Evolutionary conservation across 2,888 invertebrate genomes (phyloP).

Genomic region (Odontocerum albicorne): DNA sequence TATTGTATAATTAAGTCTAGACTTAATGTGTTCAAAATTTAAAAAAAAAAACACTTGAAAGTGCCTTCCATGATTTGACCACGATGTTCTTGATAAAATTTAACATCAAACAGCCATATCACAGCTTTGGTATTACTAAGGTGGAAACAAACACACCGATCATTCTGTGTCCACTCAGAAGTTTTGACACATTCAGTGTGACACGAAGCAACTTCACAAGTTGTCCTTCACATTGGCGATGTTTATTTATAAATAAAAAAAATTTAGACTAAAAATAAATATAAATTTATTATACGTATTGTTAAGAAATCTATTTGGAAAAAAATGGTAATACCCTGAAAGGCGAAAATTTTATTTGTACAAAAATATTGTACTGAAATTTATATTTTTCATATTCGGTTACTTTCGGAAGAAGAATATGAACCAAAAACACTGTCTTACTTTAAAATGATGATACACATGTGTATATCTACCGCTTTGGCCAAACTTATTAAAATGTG

Average conservation of each 20-base stretch:
- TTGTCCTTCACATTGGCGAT: constrained; percentile 37
- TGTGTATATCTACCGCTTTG: constrained; percentile 13
- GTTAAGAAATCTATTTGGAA: constrained; percentile 51
- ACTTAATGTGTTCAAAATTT: constrained; percentile 75
- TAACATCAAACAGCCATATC: constrained; percentile 33
- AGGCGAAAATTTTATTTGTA: constrained; percentile 57
- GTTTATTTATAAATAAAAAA: constrained; percentile 52
- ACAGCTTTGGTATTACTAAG: constrained; percentile 53
- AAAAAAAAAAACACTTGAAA: constrained; percentile 71
- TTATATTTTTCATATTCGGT: constrained; percentile 21
- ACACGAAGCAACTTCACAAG: constrained; percentile 22
- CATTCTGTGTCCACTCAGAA: background rate
- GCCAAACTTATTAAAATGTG: constrained; percentile 7
- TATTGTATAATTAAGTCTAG: constrained; percentile 64
- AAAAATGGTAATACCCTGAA: constrained; percentile 75
- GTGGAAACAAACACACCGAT: background rate
- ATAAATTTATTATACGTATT: constrained; percentile 61
- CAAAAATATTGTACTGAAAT: constrained; percentile 23
- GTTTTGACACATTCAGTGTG: constrained; percentile 3
- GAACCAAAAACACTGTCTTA: constrained; percentile 22
- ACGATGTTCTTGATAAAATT: constrained; percentile 44
- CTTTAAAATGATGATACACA: background rate
- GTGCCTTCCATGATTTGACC: constrained; percentile 75
- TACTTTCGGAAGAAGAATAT: constrained; percentile 18
- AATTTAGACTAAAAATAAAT: constrained; percentile 51